Evolutionary conservation across 2,797 vertebrate species (phyloP), one percentile per base, ranked within the genome.

Genomic region (Iguana delicatissima): DNA sequence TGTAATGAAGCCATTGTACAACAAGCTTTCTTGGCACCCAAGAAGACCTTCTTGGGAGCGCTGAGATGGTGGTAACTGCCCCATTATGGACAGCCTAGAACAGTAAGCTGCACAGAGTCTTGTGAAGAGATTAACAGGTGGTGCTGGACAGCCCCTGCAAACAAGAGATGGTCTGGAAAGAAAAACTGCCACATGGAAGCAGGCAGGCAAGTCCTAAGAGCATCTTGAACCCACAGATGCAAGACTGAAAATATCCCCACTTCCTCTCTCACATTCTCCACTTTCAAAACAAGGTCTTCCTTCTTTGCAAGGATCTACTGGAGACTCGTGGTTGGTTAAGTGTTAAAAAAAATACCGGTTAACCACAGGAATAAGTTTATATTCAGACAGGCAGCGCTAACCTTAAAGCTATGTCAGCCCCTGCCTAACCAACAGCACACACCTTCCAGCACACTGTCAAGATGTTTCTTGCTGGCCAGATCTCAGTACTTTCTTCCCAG

Each of bases 1-100:
- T 85, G 79, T 1, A 86, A 59, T 74, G 79, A 92, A 62, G 72
- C 89, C 29, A 57, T 88, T 81, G 92, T 38, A 20, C 14, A 93
- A 91, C 64, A 91, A 84, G 32, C 59, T 84, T 91, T 92, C 86
- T 86, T 88, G 38, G 77, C 67, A 86, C 35, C 35, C 16, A 29
- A 92, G 87, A 22, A 82, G 86, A 90, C 85, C 42, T 85, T 46
- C 18, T 52, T 89, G 84, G 59, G 38, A 84, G 52, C 38, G 77
- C 0, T 46, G 72, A 12, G 89, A 69, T 42, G 62, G 86, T 52
- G 77, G 82, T 79, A 89, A 52, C n/a, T 26, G 13, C 67, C 4
- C 20, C 24, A 76, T 32, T 29, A 85, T 46, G 46, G 73, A 69
- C 16, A 69, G 26, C 69, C 55, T 67, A 77, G 32, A 84, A 87